Conservation (phyloP, 1,140 invertebrate species). For the Trinorchestia longiramus region DNA sequence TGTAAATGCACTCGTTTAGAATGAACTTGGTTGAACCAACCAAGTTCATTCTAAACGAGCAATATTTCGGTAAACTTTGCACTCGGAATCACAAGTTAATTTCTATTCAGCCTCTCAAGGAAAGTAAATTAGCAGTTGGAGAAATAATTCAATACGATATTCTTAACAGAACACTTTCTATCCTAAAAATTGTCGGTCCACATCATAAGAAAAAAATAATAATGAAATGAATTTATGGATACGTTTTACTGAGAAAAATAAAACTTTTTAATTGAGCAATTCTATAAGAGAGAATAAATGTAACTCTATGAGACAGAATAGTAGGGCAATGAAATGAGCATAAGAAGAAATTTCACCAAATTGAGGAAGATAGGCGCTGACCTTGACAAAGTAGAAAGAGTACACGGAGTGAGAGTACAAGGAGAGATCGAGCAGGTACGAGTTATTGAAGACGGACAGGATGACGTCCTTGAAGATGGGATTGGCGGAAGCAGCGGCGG, state of each 20-base stretch:
- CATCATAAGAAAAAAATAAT: neutral
- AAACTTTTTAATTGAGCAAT: neutral
- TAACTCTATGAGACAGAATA: neutral
- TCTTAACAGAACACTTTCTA: neutral
- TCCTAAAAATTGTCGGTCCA: neutral
- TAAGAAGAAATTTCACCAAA: neutral
- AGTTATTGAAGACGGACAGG: constrained; percentile 92
- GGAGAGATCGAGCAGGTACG: constrained; percentile 87
- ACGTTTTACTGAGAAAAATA: neutral
- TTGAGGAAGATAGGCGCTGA: constrained; percentile 74
- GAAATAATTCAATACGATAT: neutral
- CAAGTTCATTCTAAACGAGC: too few species aligned
- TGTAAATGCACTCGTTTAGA: too few species aligned
- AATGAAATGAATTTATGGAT: neutral
- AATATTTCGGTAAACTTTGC: neutral
- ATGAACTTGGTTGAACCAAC: neutral
- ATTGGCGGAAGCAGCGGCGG: constrained; percentile 87
- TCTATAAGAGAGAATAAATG: neutral
- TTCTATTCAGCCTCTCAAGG: neutral
- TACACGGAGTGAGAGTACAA: constrained; percentile 91
- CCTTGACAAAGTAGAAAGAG: constrained; percentile 95
- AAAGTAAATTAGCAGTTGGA: neutral
- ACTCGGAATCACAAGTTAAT: neutral
- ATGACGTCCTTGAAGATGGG: constrained; percentile 93
- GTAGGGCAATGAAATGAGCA: neutral